Percentiles rank a stretch among this genome's conserved stretches.
phyloP scores from a whole-genome alignment of 2,888 invertebrate species.

The Fragum fragum region DNA sequence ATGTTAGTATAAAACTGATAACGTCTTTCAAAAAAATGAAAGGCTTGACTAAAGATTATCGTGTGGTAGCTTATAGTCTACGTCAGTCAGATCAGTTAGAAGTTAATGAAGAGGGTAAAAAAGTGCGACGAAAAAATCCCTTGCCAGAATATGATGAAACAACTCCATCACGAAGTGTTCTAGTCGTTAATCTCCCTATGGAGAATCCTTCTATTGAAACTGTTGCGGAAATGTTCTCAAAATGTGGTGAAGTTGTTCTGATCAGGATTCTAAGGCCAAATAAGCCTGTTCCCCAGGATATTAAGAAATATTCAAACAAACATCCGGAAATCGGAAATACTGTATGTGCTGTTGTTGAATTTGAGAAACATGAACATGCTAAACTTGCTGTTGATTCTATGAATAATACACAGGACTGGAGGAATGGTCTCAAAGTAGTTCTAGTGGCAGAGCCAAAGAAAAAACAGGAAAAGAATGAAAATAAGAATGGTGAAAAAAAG shows the following conservation, averaged over 20 bases:
- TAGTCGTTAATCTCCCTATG: conserved; percentile 94
- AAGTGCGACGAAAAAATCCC: conserved; percentile 94
- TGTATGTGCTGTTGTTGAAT: conserved; percentile 95
- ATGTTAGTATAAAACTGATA: conserved; percentile 96
- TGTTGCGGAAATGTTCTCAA: conserved; percentile 95
- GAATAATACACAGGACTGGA: conserved; percentile 84
- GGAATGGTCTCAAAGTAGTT: conserved; percentile 85
- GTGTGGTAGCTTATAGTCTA: conserved; percentile 95
- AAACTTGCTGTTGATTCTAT: conserved; percentile 91
- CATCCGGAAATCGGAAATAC: conserved; percentile 95
- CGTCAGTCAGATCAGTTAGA: conserved; percentile 93
- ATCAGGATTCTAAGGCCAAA: conserved; percentile 96
- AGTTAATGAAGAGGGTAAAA: conserved; percentile 96
- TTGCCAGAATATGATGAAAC: conserved; percentile 97
- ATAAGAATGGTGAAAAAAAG: conserved; percentile 67
- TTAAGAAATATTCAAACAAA: conserved; percentile 95
- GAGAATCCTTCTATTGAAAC: conserved; percentile 95
- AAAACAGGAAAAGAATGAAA: conserved; percentile 74
- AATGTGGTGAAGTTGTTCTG: conserved; percentile 95
- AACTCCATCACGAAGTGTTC: conserved; percentile 96
- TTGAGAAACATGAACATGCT: conserved; percentile 95
- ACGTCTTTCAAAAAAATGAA: conserved; percentile 98
- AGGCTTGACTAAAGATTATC: conserved; percentile 97
- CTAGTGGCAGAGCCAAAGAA: conserved; percentile 82
- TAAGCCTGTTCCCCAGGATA: conserved; percentile 96